Conservation (phyloP, 1,140 invertebrate species). For the Orchesella cincta region DNA sequence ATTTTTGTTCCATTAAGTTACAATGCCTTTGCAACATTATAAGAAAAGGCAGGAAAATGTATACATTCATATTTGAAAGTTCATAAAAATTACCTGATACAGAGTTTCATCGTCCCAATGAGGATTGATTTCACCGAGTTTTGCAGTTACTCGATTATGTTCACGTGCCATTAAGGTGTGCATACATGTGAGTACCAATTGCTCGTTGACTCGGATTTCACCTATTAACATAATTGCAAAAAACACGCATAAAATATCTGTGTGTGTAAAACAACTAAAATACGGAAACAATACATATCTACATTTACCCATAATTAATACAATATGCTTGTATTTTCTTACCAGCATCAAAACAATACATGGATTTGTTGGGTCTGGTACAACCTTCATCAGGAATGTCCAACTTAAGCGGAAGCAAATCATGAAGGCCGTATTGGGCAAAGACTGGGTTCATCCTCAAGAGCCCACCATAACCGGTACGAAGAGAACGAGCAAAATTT, state of each 20-base stretch:
- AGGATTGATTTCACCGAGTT: conserved; percentile 76
- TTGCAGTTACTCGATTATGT: conserved; percentile 81
- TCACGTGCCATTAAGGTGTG: conserved; percentile 85
- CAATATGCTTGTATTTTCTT: conserved; percentile 49
- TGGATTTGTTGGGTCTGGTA: conserved; percentile 78
- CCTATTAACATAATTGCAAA: conserved; percentile 66
- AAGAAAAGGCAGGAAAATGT: no score
- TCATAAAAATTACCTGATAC: conserved; percentile 66
- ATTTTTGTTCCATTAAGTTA: no score
- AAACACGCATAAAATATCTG: not conserved
- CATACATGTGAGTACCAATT: conserved; percentile 84
- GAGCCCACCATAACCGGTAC: conserved; percentile 74
- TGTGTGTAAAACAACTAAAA: no score
- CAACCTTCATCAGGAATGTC: conserved; percentile 91
- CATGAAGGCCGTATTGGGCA: conserved; percentile 81
- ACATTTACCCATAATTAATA: not conserved
- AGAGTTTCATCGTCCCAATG: conserved; percentile 94
- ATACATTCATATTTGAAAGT: not conserved
- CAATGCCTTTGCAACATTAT: no score
- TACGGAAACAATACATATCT: not conserved
- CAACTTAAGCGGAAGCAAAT: conserved; percentile 83
- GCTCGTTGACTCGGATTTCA: conserved; percentile 92
- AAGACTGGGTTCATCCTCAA: conserved; percentile 87
- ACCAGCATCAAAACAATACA: conserved; percentile 91
- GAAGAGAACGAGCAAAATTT: conserved; percentile 72